Evolutionary conservation across 2,888 invertebrate species (phyloP), one percentile per base, ranked within the genome.

Genomic region (Eristalis pertinax): DNA sequence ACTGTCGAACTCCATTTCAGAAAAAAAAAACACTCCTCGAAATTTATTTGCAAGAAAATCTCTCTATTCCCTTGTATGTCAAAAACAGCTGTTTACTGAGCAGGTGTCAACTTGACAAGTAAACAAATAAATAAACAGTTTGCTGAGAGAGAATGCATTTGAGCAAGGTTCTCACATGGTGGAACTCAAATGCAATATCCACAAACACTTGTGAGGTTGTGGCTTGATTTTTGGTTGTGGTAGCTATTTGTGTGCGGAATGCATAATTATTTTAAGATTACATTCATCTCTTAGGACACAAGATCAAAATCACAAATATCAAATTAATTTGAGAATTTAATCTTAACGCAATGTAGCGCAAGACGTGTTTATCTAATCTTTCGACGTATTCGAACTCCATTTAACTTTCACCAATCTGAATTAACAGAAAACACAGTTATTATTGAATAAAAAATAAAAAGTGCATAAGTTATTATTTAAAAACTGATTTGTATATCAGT

Each of bases 1-100:
- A 93, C 97, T 97, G 87, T 93, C 93, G 50, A 92, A 92, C 83
- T 93, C 92, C 93, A 93, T 93, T 79, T 76, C 86, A 0, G 19
- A 32, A 10, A 41, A 29, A 10, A 67, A 32, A 10, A 41, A 32
- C 5, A 67, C 35, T 64, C 24, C 19, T 32, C 62, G 64, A 43
- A 15, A 60, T 38, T 35, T 19, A 38, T n/a, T 43, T 1, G 41
- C 50, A 7, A 50, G 50, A 50, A 50, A 50, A 50, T 50, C 19
- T 50, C n/a, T 50, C 50, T 50, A 19, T 50, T 0, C 24, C 4
- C 56, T 8, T 5, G 22, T 8, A 58, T 29, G 64, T 41, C 64
- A 60, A 8, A 43, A 70, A 72, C 83, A 83, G 72, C 77, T 77
- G 82, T 60, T 65, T 5, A 8, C 15, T 26, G 35, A 26, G n/a